phyloP scores from a whole-genome alignment of 2,113 vertebrate genomes.

The Fukomys damarensis region DNA sequence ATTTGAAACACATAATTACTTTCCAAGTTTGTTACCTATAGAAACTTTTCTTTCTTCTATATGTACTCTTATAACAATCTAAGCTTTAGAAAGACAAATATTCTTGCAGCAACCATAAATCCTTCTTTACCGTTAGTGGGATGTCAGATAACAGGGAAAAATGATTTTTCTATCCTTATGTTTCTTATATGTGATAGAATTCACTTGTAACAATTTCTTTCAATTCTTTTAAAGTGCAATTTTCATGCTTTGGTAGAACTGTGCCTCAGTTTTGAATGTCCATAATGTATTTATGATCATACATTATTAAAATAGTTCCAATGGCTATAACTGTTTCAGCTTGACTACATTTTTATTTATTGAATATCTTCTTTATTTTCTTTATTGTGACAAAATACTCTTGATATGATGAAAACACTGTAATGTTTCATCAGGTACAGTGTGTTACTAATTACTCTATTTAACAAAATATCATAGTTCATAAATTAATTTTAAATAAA shows the following conservation, averaged over 20 bases:
- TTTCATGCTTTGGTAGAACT: background rate
- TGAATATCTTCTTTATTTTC: no score
- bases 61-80: background rate
- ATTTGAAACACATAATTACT: background rate
- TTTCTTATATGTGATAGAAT: slow-evolving; percentile 17
- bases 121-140: background rate
- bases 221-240: background rate
- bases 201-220: background rate
- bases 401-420: background rate
- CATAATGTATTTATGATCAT: background rate
- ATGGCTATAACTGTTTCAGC: background rate
- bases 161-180: background rate
- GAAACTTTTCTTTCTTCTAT: background rate
- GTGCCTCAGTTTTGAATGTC: background rate
- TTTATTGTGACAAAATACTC: no score
- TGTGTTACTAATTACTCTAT: background rate
- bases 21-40: background rate
- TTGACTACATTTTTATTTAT: background rate
- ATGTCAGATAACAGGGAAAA: background rate
- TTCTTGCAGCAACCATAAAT: background rate
- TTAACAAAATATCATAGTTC: background rate
- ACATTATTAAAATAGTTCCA: slow-evolving; percentile 12
- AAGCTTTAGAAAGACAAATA: background rate
- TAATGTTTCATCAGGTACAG: background rate
- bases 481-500: background rate